Evolutionary conservation across 2,888 invertebrate species (phyloP).

Genomic region (Drosophila mercatorum): DNA sequence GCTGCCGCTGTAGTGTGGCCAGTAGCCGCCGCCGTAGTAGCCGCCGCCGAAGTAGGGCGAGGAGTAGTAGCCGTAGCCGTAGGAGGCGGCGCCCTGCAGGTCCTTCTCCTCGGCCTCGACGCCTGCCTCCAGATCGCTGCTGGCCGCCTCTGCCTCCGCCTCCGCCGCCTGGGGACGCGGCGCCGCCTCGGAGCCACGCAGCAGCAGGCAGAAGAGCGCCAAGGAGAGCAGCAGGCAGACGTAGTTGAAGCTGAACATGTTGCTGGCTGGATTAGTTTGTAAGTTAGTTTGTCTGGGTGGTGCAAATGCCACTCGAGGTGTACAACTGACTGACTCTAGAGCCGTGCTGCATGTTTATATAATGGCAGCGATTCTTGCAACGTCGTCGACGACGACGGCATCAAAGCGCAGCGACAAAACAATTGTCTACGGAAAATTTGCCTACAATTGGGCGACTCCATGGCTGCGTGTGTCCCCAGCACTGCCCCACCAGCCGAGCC

Average conservation of each 20-base stretch:
- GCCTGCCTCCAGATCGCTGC: conserved; percentile 67
- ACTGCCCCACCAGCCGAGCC: conserved; percentile 37
- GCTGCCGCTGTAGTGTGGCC: conserved; percentile 73
- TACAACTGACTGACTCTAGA: conserved; percentile 76
- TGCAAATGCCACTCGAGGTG: conserved; percentile 71
- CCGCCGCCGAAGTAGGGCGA: conserved; percentile 77
- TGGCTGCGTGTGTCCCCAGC: conserved; percentile 68
- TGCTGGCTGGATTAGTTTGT: conserved; percentile 34
- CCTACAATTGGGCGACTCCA: conserved; percentile 60
- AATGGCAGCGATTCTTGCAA: conserved; percentile 76
- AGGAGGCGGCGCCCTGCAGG: conserved; percentile 80
- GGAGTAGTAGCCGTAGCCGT: conserved; percentile 82
- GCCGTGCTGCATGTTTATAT: conserved; percentile 76
- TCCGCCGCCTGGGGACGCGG: conserved; percentile 72
- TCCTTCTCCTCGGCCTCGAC: conserved; percentile 78
- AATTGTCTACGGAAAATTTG: conserved; percentile 72
- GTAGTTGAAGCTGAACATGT: conserved; percentile 62
- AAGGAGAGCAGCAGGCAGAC: conserved; percentile 60
- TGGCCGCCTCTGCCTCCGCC: conserved; percentile 57
- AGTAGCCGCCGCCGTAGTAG: conserved; percentile 69
- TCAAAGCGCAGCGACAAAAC: conserved; percentile 77
- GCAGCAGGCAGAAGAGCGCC: conserved; percentile 51
- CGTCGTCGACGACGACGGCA: conserved; percentile 53
- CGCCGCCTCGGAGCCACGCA: conserved; percentile 47
- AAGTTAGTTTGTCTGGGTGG: conserved; percentile 10